Evolutionary conservation across 2,888 invertebrate species (phyloP).

Genomic region (Lasioglossum calceatum): DNA sequence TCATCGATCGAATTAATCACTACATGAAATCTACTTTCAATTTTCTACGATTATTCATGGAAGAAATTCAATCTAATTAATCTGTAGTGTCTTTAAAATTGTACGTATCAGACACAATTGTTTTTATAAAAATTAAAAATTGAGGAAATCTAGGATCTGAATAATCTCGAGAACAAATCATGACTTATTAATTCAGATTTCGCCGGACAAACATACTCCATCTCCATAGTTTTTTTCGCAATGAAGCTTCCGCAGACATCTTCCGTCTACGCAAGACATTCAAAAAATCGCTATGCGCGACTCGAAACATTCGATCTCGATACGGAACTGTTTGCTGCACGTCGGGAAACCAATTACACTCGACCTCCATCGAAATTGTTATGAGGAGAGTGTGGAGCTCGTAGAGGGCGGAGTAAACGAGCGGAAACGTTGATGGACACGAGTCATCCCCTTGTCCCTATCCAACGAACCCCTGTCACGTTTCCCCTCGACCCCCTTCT

Average conservation of each 20-base stretch:
- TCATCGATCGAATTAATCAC: neutral
- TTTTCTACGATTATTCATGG: neutral
- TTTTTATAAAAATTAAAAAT: too few relatives aligned
- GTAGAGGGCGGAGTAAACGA: neutral
- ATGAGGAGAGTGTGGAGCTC: conserved; percentile 37
- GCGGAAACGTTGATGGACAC: conserved; percentile 60
- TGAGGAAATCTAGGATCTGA: too few relatives aligned
- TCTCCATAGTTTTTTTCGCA: too few relatives aligned
- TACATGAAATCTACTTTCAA: neutral
- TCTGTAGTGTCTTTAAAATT: neutral
- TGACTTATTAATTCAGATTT: too few relatives aligned
- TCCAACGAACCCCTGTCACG: conserved; percentile 38
- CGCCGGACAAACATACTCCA: too few relatives aligned
- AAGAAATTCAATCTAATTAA: neutral
- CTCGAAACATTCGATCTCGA: neutral
- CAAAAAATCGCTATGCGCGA: neutral
- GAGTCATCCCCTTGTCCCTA: conserved; percentile 29
- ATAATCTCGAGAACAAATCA: too few relatives aligned
- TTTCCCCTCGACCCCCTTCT: conserved; percentile 22
- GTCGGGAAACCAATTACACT: conserved; percentile 64
- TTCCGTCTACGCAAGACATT: neutral
- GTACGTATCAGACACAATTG: too few relatives aligned
- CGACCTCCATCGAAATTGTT: conserved; percentile 62
- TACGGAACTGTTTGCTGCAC: conserved; percentile 44
- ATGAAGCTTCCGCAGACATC: neutral